These are phyloP conservation scores for Chanos chanos DNA, from an alignment of 2,797 vertebrate species.

Conservation along the genomic window DNA sequence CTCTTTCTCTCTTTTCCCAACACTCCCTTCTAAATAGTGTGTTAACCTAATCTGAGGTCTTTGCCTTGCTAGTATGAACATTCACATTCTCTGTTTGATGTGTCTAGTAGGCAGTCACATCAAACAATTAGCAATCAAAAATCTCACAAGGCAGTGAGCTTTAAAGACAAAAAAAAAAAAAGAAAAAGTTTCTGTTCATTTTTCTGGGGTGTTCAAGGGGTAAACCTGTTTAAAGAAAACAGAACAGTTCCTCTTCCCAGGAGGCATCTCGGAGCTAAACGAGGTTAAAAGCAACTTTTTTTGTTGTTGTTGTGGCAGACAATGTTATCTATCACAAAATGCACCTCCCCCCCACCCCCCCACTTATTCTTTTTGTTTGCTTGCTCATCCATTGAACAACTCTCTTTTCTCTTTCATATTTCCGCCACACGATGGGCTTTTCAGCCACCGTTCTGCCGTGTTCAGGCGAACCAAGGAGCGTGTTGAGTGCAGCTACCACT, in stretches of 20 bases:
- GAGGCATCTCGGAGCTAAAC: slow-evolving; percentile 61
- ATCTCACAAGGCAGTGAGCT: slow-evolving; percentile 20
- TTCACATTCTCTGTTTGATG: slow-evolving; percentile 41
- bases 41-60: slow-evolving; percentile 31
- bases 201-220: slow-evolving; percentile 38
- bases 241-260: slow-evolving; percentile 57
- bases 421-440: slow-evolving; percentile 65
- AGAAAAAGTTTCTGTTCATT: slow-evolving; percentile 28
- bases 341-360: slow-evolving; percentile 67
- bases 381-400: slow-evolving; percentile 78
- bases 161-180: no score
- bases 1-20: not conserved
- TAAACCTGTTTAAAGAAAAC: slow-evolving; percentile 61
- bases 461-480: slow-evolving; percentile 81
- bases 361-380: slow-evolving; percentile 80
- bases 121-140: slow-evolving; percentile 41
- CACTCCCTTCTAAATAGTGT: slow-evolving; percentile 2
- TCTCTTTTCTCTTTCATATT: slow-evolving; percentile 31
- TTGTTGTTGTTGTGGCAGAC: slow-evolving; percentile 36
- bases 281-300: slow-evolving; percentile 54
- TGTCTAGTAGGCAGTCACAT: slow-evolving; percentile 37
- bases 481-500: slow-evolving; percentile 44
- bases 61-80: slow-evolving; percentile 27
- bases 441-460: slow-evolving; percentile 76
- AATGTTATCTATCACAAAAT: slow-evolving; percentile 63